Conservation (phyloP, 37 sponge, comb jelly and placozoan species). For the Dysidea cf. avara region DNA sequence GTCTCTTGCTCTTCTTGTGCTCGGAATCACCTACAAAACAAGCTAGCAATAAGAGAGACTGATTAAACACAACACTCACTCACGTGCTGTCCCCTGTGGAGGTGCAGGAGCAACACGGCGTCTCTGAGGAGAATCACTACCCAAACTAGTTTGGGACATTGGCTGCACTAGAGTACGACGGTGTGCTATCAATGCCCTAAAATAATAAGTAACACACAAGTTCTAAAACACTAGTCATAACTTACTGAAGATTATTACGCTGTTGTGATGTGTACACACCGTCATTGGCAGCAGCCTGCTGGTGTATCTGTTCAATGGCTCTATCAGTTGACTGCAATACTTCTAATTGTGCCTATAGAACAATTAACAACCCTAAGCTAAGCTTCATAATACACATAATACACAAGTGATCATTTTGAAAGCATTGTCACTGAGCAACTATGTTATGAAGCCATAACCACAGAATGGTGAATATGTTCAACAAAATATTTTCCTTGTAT, state of each 20-base stretch:
- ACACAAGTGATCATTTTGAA: not conserved
- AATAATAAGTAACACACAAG: not conserved
- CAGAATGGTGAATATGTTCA: too few species aligned
- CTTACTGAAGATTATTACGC: constrained; percentile 54
- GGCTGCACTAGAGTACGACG: constrained; percentile 15
- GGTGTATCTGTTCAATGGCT: constrained; percentile 67
- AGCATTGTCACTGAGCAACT: not conserved
- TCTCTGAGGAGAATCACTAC: too few species aligned
- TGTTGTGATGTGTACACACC: constrained; percentile 55
- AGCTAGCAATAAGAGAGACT: too few species aligned
- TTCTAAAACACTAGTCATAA: not conserved
- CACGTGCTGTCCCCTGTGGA: too few species aligned
- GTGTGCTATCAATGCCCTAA: constrained; percentile 20
- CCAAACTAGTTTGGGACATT: not conserved
- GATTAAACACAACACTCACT: too few species aligned
- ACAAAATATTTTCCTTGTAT: too few species aligned
- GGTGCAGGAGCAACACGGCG: too few species aligned
- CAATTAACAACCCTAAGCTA: not conserved
- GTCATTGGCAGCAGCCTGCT: constrained; percentile 32
- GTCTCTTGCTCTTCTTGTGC: too few species aligned
- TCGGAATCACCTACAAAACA: too few species aligned
- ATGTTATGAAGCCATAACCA: too few species aligned
- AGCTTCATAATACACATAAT: not conserved
- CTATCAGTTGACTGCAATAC: constrained; percentile 73
- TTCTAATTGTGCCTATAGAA: constrained; percentile 34